Evolutionary conservation across 2,888 invertebrate genomes (phyloP).

Genomic region (Drosophila leonis): DNA sequence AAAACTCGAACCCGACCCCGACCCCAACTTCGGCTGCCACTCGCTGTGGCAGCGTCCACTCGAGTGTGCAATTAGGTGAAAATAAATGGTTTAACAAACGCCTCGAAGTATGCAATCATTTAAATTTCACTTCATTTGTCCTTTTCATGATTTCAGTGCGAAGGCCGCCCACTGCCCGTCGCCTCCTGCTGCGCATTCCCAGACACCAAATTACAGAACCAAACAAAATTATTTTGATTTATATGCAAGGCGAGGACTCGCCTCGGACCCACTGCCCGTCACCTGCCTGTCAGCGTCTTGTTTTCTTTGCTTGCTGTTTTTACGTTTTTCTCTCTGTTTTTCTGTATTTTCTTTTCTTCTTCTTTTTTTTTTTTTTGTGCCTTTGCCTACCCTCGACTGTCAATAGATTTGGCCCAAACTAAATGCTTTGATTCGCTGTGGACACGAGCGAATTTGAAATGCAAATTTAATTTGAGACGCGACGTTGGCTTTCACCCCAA

Average conservation of each 20-base stretch:
- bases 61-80: constrained; percentile 82
- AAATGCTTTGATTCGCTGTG: constrained; percentile 75
- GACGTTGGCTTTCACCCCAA: constrained; percentile 41
- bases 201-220: constrained; percentile 73
- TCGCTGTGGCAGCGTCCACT: constrained; percentile 49
- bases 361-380: constrained; percentile 9
- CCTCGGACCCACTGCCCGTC: constrained; percentile 4
- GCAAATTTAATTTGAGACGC: constrained; percentile 82
- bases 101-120: constrained; percentile 81
- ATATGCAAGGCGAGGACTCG: constrained; percentile 64
- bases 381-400: constrained; percentile 42
- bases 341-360: not conserved
- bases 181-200: constrained; percentile 22
- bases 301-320: constrained; percentile 12
- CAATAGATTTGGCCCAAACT: constrained; percentile 72
- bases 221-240: constrained; percentile 82
- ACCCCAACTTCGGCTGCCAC: no score
- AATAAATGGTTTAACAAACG: constrained; percentile 81
- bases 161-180: not conserved
- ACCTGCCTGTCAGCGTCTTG: constrained; percentile 52
- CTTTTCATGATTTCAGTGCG: constrained; percentile 69
- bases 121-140: constrained; percentile 82
- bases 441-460: constrained; percentile 73
- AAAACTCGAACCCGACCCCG: not conserved
- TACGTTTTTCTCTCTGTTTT: not conserved